phyloP scores from a whole-genome alignment of 2,888 invertebrate genomes.

The Chalcis sispes region DNA sequence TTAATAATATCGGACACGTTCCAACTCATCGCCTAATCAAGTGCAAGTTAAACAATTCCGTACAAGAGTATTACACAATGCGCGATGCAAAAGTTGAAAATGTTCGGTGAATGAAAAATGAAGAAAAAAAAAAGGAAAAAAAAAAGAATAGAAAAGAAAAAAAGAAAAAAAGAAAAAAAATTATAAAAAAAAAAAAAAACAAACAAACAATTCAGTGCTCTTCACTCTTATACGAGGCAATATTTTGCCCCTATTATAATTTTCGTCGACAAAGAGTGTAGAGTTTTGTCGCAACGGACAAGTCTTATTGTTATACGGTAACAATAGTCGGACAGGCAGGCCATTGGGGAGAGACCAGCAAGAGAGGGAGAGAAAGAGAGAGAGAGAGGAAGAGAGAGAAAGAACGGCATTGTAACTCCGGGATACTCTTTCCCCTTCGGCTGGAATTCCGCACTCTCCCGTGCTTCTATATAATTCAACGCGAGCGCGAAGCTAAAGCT shows the following conservation, averaged over 20 bases:
- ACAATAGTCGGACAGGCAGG: slow-evolving; percentile 35
- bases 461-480: slow-evolving; percentile 38
- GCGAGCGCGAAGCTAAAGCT: neutral
- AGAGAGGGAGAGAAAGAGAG: neutral
- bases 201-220: neutral
- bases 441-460: slow-evolving; percentile 35
- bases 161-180: neutral
- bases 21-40: too few species aligned
- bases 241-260: neutral
- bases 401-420: slow-evolving; percentile 9
- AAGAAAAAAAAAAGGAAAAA: too few species aligned
- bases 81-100: neutral
- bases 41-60: too few species aligned
- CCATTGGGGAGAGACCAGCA: neutral
- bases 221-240: neutral
- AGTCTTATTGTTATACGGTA: slow-evolving; percentile 42
- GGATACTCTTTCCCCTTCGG: slow-evolving; percentile 4
- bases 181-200: neutral
- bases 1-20: slow-evolving; percentile 31
- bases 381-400: neutral
- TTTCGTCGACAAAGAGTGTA: neutral
- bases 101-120: too few species aligned
- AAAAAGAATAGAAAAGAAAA: too few species aligned
- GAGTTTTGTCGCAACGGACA: neutral
- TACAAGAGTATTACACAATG: too few species aligned